A percentile compares a stretch with the other conserved stretches of the same genome.
These are phyloP conservation scores for Eurytoma californica DNA, from an alignment of 2,888 invertebrate genomes.

Conservation along the genomic window DNA sequence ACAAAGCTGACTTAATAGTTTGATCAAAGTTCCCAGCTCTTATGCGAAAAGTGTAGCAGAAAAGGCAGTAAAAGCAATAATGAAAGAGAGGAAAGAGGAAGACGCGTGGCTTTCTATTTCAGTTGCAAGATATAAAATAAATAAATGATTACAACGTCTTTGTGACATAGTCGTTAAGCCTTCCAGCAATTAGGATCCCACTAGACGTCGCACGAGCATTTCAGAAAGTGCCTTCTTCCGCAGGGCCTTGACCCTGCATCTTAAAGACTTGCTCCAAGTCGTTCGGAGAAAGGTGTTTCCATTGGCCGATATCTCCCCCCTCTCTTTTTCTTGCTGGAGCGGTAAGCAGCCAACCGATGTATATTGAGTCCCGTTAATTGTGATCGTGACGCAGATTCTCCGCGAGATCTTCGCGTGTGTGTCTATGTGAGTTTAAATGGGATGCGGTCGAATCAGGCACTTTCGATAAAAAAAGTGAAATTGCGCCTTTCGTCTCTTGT, in stretches of 20 bases:
- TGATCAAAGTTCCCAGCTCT: not conserved
- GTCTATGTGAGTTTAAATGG: not conserved
- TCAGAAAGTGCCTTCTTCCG: conserved; percentile 33
- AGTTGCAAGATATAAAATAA: not conserved
- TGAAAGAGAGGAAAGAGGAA: too few species aligned
- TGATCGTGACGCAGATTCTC: conserved; percentile 27
- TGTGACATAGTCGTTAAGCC: conserved; percentile 5
- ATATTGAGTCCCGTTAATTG: conserved; percentile 51
- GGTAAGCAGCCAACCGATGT: not conserved
- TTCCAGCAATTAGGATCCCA: not conserved
- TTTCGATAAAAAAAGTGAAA: conserved; percentile 49
- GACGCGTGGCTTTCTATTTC: not conserved
- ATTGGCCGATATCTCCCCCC: conserved; percentile 40
- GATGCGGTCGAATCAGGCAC: not conserved
- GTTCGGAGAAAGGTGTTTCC: conserved; percentile 53
- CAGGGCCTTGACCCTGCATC: conserved; percentile 54
- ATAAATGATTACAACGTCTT: too few species aligned
- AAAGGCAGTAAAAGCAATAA: too few species aligned
- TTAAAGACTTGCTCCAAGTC: conserved; percentile 43
- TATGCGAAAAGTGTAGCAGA: too few species aligned
- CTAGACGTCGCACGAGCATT: not conserved
- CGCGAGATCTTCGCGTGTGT: not conserved
- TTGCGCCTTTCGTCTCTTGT: not conserved
- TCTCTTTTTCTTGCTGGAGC: not conserved
- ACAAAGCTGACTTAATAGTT: conserved; percentile 17